These are phyloP conservation scores for Acanthisitta chloris DNA, from an alignment of 2,113 vertebrate species.

Conservation along the genomic window DNA sequence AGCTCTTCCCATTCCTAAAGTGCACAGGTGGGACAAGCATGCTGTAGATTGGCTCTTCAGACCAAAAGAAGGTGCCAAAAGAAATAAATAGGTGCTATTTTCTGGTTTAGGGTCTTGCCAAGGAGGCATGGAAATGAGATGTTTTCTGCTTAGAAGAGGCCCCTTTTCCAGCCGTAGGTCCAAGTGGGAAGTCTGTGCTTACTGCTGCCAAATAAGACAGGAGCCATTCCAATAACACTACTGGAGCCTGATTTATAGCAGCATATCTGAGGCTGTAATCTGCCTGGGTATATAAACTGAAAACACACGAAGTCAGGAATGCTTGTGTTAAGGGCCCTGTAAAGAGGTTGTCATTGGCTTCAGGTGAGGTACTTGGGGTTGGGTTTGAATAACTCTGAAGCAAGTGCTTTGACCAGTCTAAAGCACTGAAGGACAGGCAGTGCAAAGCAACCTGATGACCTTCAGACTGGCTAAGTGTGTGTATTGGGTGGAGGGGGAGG, in stretches of 20 bases:
- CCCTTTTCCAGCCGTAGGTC: not conserved
- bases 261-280: not conserved
- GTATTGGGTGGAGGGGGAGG: not conserved
- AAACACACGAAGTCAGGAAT: not conserved
- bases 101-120: not conserved
- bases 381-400: not conserved
- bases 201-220: constrained; percentile 14
- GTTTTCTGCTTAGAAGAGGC: not conserved
- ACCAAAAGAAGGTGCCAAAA: not conserved
- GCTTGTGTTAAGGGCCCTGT: not conserved
- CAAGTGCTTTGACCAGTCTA: not conserved
- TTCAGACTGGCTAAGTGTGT: not conserved
- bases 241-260: not conserved
- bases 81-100: not conserved
- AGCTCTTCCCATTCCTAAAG: not conserved
- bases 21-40: not conserved
- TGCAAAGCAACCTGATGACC: not conserved
- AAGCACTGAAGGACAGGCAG: not conserved
- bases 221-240: not conserved
- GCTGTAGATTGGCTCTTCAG: not conserved
- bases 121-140: not conserved
- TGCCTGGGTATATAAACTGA: not conserved
- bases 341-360: not conserved
- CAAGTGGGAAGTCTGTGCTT: constrained; percentile 8
- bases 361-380: not conserved